Evolutionary conservation across 2,797 vertebrate species (phyloP).

Genomic region (Sebastolobus alascanus): DNA sequence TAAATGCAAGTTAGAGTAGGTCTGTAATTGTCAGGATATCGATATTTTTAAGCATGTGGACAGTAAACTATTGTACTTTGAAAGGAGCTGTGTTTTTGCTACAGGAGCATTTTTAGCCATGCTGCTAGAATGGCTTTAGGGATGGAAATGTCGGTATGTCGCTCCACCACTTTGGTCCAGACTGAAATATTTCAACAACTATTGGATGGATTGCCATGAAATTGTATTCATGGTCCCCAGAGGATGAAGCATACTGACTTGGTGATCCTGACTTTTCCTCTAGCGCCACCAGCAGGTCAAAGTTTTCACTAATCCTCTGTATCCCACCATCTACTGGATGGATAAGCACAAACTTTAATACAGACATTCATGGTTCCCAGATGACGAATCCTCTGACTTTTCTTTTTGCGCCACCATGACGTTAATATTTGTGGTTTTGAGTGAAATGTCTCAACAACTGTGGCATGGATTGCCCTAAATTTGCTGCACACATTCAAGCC

Average conservation of each 20-base stretch:
- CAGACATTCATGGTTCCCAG: background rate
- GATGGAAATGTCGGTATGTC: background rate
- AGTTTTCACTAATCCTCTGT: background rate
- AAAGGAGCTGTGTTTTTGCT: background rate
- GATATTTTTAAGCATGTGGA: background rate
- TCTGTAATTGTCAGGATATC: background rate
- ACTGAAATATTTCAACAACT: background rate
- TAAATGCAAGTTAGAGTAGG: background rate
- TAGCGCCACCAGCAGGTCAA: background rate
- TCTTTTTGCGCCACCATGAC: background rate
- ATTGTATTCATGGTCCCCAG: background rate
- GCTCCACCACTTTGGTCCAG: background rate
- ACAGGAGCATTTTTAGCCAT: background rate
- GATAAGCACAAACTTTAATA: no score
- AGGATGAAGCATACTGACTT: background rate
- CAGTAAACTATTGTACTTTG: background rate
- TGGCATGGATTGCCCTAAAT: background rate
- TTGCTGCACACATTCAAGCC: background rate
- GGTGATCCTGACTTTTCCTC: background rate
- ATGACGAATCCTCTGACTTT: slow-evolving; percentile 3
- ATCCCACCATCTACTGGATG: background rate
- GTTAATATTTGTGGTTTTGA: slow-evolving; percentile 1
- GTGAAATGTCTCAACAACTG: background rate
- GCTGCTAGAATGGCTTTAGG: background rate
- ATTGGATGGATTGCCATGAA: background rate